Evolutionary conservation across 1,140 invertebrate genomes (phyloP).

Genomic region (Proales similis): DNA sequence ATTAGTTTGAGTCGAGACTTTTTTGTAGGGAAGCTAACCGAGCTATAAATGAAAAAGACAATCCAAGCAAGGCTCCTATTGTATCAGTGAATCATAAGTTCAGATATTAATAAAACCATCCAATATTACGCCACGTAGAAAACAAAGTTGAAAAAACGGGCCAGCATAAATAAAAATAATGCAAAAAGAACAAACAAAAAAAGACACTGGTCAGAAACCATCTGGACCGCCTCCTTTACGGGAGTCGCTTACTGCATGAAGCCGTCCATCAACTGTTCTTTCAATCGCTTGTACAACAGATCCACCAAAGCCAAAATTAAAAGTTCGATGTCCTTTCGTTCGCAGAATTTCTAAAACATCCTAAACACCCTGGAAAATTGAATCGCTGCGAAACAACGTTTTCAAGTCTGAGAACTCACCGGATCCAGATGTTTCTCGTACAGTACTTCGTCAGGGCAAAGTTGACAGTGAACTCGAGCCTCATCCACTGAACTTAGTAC

Average conservation of each 20-base stretch:
- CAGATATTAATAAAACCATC: no score
- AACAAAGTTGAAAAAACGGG: no score
- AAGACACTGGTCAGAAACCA: slow-evolving; percentile 12
- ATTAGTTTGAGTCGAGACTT: no score
- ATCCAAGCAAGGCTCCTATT: no score
- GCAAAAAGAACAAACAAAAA: no score
- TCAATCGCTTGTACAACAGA: slow-evolving; percentile 30
- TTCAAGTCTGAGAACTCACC: slow-evolving; percentile 48
- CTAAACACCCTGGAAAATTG: background rate
- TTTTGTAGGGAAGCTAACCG: no score
- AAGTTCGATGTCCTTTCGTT: background rate
- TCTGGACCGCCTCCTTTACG: slow-evolving; percentile 36
- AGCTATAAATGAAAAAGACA: no score
- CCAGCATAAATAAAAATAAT: no score
- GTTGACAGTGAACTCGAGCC: slow-evolving; percentile 81
- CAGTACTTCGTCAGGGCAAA: slow-evolving; percentile 69
- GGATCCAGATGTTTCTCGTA: slow-evolving; percentile 71
- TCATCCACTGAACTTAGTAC: slow-evolving; percentile 81
- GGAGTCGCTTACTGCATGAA: slow-evolving; percentile 28
- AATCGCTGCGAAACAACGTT: background rate
- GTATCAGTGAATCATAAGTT: no score
- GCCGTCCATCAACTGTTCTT: background rate
- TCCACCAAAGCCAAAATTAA: slow-evolving; percentile 36
- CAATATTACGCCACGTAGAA: no score
- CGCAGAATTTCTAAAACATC: background rate